phyloP scores from a whole-genome alignment of 2,113 vertebrate genomes.

The Antidorcas marsupialis region DNA sequence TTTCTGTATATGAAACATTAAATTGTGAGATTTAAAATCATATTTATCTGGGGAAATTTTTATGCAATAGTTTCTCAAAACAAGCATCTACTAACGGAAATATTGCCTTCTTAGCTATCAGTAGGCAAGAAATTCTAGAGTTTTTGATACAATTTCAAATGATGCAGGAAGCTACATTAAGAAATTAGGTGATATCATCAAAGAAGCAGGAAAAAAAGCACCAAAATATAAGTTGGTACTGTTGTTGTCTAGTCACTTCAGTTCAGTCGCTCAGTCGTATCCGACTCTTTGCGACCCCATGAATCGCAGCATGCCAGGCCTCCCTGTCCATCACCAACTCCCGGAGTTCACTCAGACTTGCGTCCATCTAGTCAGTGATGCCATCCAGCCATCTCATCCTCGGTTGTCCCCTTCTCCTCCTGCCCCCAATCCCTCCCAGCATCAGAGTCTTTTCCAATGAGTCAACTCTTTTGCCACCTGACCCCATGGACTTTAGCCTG shows the following conservation, averaged over 20 bases:
- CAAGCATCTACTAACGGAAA: not conserved
- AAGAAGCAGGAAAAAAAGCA: not conserved
- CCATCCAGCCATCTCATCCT: no score
- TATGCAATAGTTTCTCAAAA: not conserved
- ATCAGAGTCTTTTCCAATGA: no score
- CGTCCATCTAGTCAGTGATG: no score
- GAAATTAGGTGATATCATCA: not conserved
- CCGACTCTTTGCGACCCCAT: no score
- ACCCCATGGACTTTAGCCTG: not conserved
- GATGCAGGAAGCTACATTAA: not conserved
- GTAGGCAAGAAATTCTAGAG: not conserved
- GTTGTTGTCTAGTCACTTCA: not conserved
- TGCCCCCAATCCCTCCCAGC: no score
- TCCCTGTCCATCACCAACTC: no score
- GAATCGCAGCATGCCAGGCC: no score
- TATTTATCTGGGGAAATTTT: not conserved
- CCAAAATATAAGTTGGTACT: not conserved
- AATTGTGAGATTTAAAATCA: not conserved
- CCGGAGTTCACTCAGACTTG: no score
- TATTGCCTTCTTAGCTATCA: not conserved
- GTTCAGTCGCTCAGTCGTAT: no score
- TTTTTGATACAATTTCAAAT: not conserved
- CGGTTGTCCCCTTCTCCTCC: no score
- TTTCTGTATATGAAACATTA: not conserved
- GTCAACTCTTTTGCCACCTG: accelerated